Base-by-base conservation (phyloP, 2,888 invertebrate species). In the Tenthredo scrophulariae region DNA sequence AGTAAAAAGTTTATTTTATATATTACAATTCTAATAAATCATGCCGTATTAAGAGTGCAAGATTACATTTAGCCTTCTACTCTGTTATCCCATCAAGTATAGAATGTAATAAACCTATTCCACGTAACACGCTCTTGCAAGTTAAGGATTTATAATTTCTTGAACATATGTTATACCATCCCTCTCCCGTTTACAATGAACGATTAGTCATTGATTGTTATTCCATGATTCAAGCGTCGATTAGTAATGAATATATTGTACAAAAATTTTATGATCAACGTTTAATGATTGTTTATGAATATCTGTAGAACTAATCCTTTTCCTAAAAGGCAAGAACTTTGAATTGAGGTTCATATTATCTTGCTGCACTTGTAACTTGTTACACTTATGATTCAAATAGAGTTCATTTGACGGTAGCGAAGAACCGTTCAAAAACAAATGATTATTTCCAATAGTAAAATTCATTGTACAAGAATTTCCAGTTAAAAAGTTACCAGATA, bases 41-140 rank as follows among this genome's bases (percentile, higher is more conserved):
- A 83, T 83, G 83, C 83, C 29, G 29, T 18, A 67, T 70, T 46
- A 62, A 80, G 4, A 83, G 22, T 83, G 70, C 70, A 83, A 83
- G 9, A n/a, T 43, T 54, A 83, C 65, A 65, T 83, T 50, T 26
- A 80, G 40, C 29, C 43, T 29, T 70, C n/a, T 70, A 40, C 65
- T 46, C n/a, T 43, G n/a, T 70, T 70, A 29, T 67, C 26, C 67
- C 67, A 79, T 43, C n/a, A 58, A n/a, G 22, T 54, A n/a, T 9
- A 43, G 13, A n/a, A 46, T 22, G n/a, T 72, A n/a, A 18, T 22
- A n/a, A 40, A 37, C 7, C n/a, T n/a, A 37, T 18, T 72, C 26
- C 46, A 46, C 13, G n/a, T 75, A 46, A 46, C 15, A 75, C 46
- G 46, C 75, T 46, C 18, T 50, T 29, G 15, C 54, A n/a, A 33